Evolutionary conservation across 2,113 vertebrate species (phyloP).

Genomic region (Tyrannus savana): DNA sequence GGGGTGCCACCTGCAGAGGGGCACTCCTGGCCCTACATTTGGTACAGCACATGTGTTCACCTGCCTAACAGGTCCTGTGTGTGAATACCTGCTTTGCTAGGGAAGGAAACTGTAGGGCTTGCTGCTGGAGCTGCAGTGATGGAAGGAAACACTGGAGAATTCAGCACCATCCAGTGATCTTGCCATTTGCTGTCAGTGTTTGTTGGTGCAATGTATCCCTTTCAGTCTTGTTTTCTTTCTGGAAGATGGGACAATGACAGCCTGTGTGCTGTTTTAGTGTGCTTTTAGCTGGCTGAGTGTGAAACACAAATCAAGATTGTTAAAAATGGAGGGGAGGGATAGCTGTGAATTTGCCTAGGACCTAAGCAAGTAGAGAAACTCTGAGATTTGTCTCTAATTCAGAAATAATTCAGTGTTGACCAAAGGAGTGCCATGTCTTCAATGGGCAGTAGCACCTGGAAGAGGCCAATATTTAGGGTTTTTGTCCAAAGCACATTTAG

Average conservation of each 20-base stretch:
- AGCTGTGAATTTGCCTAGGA: not conserved
- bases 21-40: not conserved
- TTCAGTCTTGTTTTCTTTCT: not conserved
- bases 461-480: conserved; percentile 62
- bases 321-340: not conserved
- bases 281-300: not conserved
- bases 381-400: not conserved
- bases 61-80: fast-evolving
- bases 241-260: not conserved
- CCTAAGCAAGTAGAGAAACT: not conserved
- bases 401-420: not conserved
- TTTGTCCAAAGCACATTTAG: conserved; percentile 58
- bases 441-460: not conserved
- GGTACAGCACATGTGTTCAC: fast-evolving
- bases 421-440: not conserved
- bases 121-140: not conserved
- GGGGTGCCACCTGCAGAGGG: not conserved
- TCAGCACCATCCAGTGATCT: not conserved
- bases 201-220: not conserved
- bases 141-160: not conserved
- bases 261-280: not conserved
- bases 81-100: not conserved
- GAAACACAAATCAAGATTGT: not conserved
- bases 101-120: not conserved
- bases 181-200: not conserved